phyloP scores from a whole-genome alignment of 2,888 invertebrate species.

The Thymelicus sylvestris region DNA sequence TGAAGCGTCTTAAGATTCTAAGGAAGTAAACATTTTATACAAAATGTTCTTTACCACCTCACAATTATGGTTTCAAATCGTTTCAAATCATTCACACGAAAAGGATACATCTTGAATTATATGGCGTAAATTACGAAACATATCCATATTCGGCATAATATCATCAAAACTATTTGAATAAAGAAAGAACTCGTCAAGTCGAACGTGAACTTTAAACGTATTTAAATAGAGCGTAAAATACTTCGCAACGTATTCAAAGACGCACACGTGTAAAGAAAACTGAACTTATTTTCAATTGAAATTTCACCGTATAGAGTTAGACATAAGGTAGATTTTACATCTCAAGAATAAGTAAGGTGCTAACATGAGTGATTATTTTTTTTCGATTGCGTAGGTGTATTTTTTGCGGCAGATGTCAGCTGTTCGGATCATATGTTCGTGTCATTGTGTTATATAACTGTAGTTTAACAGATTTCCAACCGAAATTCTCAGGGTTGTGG shows the following conservation, averaged over 20 bases:
- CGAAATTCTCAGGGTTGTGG: conserved; percentile 48
- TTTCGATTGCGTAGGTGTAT: conserved; percentile 50
- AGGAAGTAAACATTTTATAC: not conserved
- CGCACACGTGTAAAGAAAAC: conserved; percentile 9
- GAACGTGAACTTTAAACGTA: not conserved
- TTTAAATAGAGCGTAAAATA: conserved; percentile 8
- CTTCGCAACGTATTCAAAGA: not conserved
- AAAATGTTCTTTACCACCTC: not conserved
- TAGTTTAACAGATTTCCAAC: conserved; percentile 72
- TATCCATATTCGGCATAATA: not conserved
- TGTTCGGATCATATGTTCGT: conserved; percentile 71
- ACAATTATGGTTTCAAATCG: conserved; percentile 8
- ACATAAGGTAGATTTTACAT: conserved; percentile 22
- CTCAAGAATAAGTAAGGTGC: conserved; percentile 44
- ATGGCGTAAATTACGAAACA: conserved; percentile 24
- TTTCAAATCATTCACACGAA: not conserved
- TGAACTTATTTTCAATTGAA: conserved; percentile 21
- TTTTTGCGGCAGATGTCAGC: conserved; percentile 69
- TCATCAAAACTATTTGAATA: conserved; percentile 7
- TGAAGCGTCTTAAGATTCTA: conserved; percentile 34
- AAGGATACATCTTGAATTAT: conserved; percentile 1
- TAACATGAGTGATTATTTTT: conserved; percentile 46
- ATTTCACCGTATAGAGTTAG: conserved; percentile 36
- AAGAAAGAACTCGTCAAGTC: not conserved
- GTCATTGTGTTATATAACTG: conserved; percentile 61